A percentile compares a stretch with the other conserved stretches of the same genome.
Evolutionary conservation across 2,113 vertebrate genomes (phyloP).

Genomic region (Polypterus bichir): DNA sequence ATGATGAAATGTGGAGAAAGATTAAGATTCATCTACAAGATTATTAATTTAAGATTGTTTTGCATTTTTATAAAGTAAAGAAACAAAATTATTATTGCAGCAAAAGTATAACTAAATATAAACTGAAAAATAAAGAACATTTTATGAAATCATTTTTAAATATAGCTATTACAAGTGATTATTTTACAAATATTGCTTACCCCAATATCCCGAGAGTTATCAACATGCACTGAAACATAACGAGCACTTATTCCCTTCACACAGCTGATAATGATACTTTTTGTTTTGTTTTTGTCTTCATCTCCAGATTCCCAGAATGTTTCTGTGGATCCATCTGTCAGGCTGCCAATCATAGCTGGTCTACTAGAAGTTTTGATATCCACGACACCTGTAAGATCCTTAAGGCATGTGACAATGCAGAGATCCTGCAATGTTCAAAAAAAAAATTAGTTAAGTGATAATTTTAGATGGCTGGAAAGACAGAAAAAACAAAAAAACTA

Average conservation of each 20-base stretch:
- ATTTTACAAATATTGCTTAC: slow-evolving; percentile 44
- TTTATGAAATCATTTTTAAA: too few relatives aligned
- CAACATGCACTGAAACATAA: slow-evolving; percentile 86
- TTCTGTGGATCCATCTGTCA: slow-evolving; percentile 94
- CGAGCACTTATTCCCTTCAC: slow-evolving; percentile 88
- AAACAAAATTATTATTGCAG: too few relatives aligned
- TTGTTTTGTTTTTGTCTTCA: slow-evolving; percentile 98
- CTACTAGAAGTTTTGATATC: slow-evolving; percentile 97
- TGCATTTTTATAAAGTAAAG: too few relatives aligned
- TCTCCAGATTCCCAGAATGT: slow-evolving; percentile 98
- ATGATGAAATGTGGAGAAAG: too few relatives aligned
- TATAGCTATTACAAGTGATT: too few relatives aligned
- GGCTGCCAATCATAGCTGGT: slow-evolving; percentile 95
- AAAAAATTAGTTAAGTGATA: too few relatives aligned
- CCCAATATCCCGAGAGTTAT: slow-evolving; percentile 96
- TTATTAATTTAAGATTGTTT: too few relatives aligned
- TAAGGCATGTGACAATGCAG: slow-evolving; percentile 85
- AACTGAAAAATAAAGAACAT: too few relatives aligned
- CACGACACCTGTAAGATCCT: slow-evolving; percentile 87
- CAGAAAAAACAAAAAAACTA: too few relatives aligned
- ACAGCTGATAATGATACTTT: slow-evolving; percentile 91
- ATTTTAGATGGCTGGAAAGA: too few relatives aligned
- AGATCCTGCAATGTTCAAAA: slow-evolving; percentile 53
- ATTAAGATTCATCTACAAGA: too few relatives aligned
- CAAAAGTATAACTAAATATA: too few relatives aligned